These are phyloP conservation scores for Acrocephalus arundinaceus DNA, from an alignment of 2,113 vertebrate species.

Conservation along the genomic window DNA sequence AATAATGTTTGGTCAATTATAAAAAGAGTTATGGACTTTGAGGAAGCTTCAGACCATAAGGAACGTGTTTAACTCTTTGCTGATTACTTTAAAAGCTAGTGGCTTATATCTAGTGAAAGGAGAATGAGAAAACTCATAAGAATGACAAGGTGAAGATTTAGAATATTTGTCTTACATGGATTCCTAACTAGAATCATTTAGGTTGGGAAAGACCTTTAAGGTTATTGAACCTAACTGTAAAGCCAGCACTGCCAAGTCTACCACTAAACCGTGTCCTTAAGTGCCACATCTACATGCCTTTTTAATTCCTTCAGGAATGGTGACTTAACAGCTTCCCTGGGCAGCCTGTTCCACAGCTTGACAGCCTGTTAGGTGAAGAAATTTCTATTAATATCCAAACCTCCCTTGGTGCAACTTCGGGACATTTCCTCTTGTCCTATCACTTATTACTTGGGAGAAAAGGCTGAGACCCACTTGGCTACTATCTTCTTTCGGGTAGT, in stretches of 20 bases:
- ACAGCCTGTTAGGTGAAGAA: background rate
- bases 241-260: background rate
- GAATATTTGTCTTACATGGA: background rate
- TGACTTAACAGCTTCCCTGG: background rate
- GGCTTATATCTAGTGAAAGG: background rate
- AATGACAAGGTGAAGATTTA: background rate
- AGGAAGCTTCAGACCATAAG: background rate
- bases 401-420: background rate
- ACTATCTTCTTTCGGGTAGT: background rate
- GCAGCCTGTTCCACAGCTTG: background rate
- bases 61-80: background rate
- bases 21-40: background rate
- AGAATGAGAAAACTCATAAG: background rate
- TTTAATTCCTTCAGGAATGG: background rate
- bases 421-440: rapidly evolving
- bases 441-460: background rate
- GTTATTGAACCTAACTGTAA: background rate
- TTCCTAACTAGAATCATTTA: background rate
- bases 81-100: background rate
- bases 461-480: background rate
- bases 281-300: background rate
- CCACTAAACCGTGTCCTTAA: background rate
- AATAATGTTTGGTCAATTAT: background rate
- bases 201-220: background rate
- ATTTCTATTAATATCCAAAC: background rate